Conservation (phyloP, 2,888 invertebrate species). For the Acanthosepion pharaonis region DNA sequence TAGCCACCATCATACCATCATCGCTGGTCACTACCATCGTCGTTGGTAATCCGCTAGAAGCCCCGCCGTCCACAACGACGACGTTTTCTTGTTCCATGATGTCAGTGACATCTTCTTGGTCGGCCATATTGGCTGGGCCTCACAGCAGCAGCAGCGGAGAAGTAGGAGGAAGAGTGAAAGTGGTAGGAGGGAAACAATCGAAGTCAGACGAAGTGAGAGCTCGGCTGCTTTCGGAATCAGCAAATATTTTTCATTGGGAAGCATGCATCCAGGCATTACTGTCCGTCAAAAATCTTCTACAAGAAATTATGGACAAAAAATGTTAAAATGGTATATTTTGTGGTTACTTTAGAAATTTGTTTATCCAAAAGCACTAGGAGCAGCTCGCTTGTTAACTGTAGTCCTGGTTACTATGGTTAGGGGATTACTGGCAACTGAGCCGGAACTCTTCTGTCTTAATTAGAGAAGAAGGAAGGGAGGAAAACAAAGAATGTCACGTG, state of each 20-base stretch:
- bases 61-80: constrained; percentile 35
- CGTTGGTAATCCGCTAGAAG: background rate
- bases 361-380: too few relatives aligned
- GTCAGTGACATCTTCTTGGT: constrained; percentile 14
- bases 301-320: background rate
- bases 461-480: background rate
- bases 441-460: background rate
- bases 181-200: background rate
- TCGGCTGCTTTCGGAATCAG: constrained; percentile 11
- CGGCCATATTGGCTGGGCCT: constrained; percentile 44
- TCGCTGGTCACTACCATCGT: constrained; percentile 25
- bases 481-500: background rate
- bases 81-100: constrained; percentile 41
- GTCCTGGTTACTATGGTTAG: background rate
- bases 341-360: background rate
- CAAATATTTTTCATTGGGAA: background rate
- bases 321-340: background rate
- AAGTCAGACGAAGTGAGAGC: background rate
- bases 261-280: background rate
- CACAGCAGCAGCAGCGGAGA: constrained; percentile 3
- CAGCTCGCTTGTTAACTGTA: background rate
- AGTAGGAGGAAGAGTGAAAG: background rate
- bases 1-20: constrained; percentile 35
- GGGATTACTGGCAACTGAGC: background rate
- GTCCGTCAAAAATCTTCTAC: background rate